phyloP scores from a whole-genome alignment of 2,113 vertebrate genomes.

The Vimba vimba region DNA sequence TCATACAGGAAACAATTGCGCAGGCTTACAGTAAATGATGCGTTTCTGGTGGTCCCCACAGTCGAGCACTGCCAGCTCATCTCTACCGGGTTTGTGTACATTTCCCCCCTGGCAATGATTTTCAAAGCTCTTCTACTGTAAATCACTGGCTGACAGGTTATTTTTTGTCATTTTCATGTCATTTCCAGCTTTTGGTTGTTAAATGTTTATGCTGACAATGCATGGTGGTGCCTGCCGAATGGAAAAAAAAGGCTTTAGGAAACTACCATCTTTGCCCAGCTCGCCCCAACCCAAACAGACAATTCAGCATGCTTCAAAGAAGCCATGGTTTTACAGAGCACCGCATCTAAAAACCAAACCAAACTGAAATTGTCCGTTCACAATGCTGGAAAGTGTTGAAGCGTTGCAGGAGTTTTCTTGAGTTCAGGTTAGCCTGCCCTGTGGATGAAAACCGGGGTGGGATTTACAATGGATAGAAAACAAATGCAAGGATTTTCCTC shows the following conservation, averaged over 20 bases:
- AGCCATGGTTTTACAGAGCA: not conserved
- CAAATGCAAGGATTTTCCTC: constrained; percentile 9
- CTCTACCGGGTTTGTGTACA: not conserved
- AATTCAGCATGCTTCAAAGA: constrained; percentile 28
- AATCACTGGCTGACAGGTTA: not conserved
- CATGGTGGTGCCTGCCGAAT: not conserved
- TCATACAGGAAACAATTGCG: not conserved
- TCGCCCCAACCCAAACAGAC: constrained; percentile 18
- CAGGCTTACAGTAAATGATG: constrained; percentile 53
- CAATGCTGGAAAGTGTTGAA: not conserved
- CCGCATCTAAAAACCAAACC: constrained; percentile 24
- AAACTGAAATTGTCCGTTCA: constrained; percentile 21
- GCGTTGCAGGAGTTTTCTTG: not conserved
- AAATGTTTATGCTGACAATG: constrained; percentile 37
- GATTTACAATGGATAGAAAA: not conserved
- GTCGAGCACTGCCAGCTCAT: constrained; percentile 15
- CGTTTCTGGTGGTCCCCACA: constrained; percentile 35
- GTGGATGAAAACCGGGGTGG: not conserved
- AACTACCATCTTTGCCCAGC: not conserved
- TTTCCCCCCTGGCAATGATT: not conserved
- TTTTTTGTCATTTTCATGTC: constrained; percentile 15
- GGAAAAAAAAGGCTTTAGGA: not conserved
- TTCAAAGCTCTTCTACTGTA: constrained; percentile 1
- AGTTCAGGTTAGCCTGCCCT: constrained; percentile 11
- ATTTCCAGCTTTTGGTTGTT: not conserved